Evolutionary conservation across 1,140 invertebrate species (phyloP).

Genomic region (Dinoponera quadriceps): DNA sequence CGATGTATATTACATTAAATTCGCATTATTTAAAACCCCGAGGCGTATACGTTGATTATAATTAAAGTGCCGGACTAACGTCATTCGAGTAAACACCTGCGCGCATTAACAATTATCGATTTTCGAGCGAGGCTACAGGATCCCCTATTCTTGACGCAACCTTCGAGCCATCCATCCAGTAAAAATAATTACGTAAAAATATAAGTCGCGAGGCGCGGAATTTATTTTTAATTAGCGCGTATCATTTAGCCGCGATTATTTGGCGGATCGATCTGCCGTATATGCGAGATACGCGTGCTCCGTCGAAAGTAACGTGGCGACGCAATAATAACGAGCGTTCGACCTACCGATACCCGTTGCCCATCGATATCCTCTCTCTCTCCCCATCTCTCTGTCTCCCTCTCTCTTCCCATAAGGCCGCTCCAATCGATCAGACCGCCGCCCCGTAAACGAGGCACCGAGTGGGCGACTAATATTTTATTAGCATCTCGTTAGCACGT

Average conservation of each 20-base stretch:
- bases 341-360: conserved; percentile 30
- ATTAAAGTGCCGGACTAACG: conserved; percentile 60
- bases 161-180: conserved; percentile 56
- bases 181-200: conserved; percentile 61
- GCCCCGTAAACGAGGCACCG: conserved; percentile 58
- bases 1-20: conserved; percentile 43
- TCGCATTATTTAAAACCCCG: conserved; percentile 47
- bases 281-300: background rate
- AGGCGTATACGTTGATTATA: conserved; percentile 57
- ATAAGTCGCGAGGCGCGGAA: conserved; percentile 2
- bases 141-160: conserved; percentile 59
- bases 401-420: conserved; percentile 7
- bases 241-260: background rate
- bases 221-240: conserved; percentile 30
- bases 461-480: conserved; percentile 76
- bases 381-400: too few relatives aligned
- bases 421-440: conserved; percentile 44
- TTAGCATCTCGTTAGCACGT: conserved; percentile 78
- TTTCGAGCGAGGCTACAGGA: conserved; percentile 53
- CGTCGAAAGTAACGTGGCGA: conserved; percentile 19
- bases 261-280: background rate
- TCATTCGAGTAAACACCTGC: conserved; percentile 62
- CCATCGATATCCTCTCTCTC: conserved; percentile 8
- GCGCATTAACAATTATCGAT: conserved; percentile 61
- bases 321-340: conserved; percentile 11